Base-by-base conservation (phyloP, 2,113 vertebrate genomes). In the Sula dactylatra region DNA sequence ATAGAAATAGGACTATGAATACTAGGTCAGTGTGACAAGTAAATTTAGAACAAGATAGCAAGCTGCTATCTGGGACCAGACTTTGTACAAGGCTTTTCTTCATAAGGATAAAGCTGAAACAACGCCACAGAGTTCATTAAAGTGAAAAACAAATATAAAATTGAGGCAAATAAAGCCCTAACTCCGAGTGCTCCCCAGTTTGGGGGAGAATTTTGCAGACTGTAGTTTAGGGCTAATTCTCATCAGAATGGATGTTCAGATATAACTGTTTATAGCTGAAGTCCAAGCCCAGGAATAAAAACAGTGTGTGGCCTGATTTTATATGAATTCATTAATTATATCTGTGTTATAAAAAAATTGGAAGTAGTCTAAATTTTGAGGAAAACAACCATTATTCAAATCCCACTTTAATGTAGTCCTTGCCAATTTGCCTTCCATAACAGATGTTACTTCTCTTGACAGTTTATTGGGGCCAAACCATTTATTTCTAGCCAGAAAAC, bases 371-470 rank as follows among this genome's bases (percentile, higher is more conserved):
- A 79, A 74, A 87, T 93, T 92, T 96, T 87, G 77, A 89, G 44
- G 90, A 95, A 94, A 97, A 94, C 72, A 94, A 42, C 64, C 25
- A 14, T 87, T 92, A 90, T 84, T 80, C 82, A 90, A 93, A 89
- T 64, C 64, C 59, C 64, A 55, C 79, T 95, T 97, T 86, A 69
- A 94, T 45, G 62, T 71, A 58, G 45, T 55, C 85, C 71, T 95
- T 8, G 91, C 85, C 92, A 95, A 85, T 92, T 94, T 97, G 85
- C 89, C 88, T 97, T 87, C 86, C 47, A 55, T 82, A 97, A 92
- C 96, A 88, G 93, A 96, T 96, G 92, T 83, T 93, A 66, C 69
- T 96, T 95, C 84, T 88, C 94, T 94, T 96, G 74, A 90, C 73
- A 94, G 55, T 86, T 66, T 88, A 79, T 91, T 93, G 64, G 93